Base-by-base conservation (phyloP, 2,888 invertebrate genomes). In the Aphodius sticticus region DNA sequence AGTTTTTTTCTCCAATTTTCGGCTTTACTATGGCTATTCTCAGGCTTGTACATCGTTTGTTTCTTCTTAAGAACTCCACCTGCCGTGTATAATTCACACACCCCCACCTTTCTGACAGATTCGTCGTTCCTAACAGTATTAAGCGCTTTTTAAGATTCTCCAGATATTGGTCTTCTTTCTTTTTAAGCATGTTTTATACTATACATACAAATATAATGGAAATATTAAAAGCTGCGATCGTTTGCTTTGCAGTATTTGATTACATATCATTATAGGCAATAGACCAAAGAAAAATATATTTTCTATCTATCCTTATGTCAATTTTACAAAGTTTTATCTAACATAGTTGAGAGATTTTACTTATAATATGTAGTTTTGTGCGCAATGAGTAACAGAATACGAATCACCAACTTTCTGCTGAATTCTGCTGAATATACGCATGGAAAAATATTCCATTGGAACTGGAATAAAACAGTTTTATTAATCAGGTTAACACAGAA, bases 1-100 rank as follows among this genome's bases (percentile, higher is more conserved):
- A 53, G 53, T 53, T 53, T 53, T 53, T 53, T 53, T 53, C 53
- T 53, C 53, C 53, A 53, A 53, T 53, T 53, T 53, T 53, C 53
- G 53, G 53, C 53, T 53, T 53, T 53, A 53, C 53, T 53, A 53
- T 53, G 53, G 53, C 74, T 74, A 74, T 74, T 74, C 74, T 74
- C 74, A 35, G 71, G 12, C 26, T 71, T 71, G 26, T 71, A 26
- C 36, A 35, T 74, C 74, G 74, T 74, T 74, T 74, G 74, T 74
- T 74, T 74, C 37, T 37, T 35, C 36, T 74, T 74, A 74, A 74
- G 35, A 74, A 35, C 36, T 35, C 37, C 74, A 74, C 74, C 74
- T 74, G 74, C 37, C 36, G 36, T 35, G 35, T 26, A 74, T 74
- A 74, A 36, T 74, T 74, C 37, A 74, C 53, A 53, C 53, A 53